phyloP scores from a whole-genome alignment of 2,888 invertebrate species.

The Drosophila monieri region DNA sequence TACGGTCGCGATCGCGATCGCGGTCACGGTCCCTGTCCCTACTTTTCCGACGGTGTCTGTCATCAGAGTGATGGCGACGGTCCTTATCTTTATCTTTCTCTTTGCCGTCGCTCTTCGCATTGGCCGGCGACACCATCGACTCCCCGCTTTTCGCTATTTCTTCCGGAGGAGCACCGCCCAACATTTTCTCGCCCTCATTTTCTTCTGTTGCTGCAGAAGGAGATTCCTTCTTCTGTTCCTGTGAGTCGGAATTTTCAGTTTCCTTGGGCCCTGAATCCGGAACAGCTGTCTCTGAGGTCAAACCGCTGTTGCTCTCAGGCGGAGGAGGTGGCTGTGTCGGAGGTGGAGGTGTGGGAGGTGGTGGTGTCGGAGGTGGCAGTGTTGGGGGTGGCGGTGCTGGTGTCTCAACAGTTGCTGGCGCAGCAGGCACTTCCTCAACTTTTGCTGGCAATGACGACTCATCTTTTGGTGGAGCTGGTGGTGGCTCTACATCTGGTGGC shows the following conservation, averaged over 20 bases:
- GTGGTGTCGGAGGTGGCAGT: not conserved
- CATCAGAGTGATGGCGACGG: conserved; percentile 52
- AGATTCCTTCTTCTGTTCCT: conserved; percentile 6
- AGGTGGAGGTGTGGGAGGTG: not conserved
- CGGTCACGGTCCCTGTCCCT: conserved; percentile 49
- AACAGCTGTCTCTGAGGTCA: not conserved
- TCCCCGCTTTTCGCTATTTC: conserved; percentile 36
- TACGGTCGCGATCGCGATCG: conserved; percentile 56
- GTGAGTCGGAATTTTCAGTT: not conserved
- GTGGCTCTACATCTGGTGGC: conserved; percentile 4
- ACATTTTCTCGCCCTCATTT: not conserved
- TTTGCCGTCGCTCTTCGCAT: conserved; percentile 71
- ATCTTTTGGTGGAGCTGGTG: not conserved
- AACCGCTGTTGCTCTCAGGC: conserved; percentile 6
- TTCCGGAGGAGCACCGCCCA: not conserved
- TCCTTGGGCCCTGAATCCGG: not conserved
- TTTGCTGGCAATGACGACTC: not conserved
- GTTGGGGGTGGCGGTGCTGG: not conserved
- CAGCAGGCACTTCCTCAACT: not conserved
- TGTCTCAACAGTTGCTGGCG: not conserved
- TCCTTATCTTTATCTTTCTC: conserved; percentile 57
- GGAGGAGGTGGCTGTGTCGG: not conserved
- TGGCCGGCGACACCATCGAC: conserved; percentile 54
- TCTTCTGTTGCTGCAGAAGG: conserved; percentile 12
- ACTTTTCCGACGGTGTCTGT: conserved; percentile 52